phyloP scores from a whole-genome alignment of 2,113 vertebrate species.

The Vanacampus margaritifer region DNA sequence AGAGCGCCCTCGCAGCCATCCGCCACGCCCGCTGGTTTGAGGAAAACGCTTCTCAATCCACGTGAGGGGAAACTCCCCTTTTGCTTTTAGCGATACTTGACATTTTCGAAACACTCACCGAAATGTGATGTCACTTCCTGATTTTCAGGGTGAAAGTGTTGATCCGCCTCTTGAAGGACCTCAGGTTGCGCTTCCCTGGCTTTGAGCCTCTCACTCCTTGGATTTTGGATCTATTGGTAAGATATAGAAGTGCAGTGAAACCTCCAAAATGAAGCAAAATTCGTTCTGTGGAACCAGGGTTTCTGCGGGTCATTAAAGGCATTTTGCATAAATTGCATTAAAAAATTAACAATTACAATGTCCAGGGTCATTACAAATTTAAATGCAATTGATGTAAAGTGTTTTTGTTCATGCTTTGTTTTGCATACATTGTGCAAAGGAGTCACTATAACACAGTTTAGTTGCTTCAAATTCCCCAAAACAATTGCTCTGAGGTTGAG shows the following conservation, averaged over 20 bases:
- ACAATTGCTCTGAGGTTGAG: too few species aligned
- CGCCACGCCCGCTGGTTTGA: conserved; percentile 97
- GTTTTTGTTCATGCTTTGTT: too few species aligned
- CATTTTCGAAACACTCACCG: not conserved
- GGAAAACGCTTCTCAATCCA: conserved; percentile 96
- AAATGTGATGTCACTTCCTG: conserved; percentile 48
- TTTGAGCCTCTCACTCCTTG: conserved; percentile 95
- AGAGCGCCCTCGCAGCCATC: conserved; percentile 94
- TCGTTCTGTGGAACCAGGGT: too few species aligned
- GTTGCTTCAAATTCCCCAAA: too few species aligned
- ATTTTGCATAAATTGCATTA: too few species aligned
- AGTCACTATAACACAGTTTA: too few species aligned
- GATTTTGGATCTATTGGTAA: conserved; percentile 94
- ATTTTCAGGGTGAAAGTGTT: conserved; percentile 87
- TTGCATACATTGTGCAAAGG: too few species aligned
- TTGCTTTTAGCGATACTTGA: not conserved
- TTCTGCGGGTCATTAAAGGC: too few species aligned
- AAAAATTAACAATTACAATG: too few species aligned
- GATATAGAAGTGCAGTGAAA: not conserved
- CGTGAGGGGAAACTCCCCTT: conserved; percentile 72
- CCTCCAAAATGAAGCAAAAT: too few species aligned
- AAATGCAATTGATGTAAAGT: too few species aligned
- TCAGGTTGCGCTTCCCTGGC: conserved; percentile 86
- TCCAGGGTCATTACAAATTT: too few species aligned
- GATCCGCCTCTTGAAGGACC: conserved; percentile 90